Conservation (phyloP, 2,888 invertebrate species). For the Mechanitis mazaeus region DNA sequence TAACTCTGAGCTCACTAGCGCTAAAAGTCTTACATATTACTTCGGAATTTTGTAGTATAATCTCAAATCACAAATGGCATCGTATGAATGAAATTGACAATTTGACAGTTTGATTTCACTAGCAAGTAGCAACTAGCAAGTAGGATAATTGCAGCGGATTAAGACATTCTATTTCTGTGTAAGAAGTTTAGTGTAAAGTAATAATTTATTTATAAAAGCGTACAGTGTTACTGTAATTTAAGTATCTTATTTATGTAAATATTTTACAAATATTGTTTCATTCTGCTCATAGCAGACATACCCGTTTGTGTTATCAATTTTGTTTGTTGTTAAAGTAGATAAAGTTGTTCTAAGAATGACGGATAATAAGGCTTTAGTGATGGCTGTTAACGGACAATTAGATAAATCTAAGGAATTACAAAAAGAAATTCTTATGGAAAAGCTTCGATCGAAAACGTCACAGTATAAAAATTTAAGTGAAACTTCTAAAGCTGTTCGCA, state of each 20-base stretch:
- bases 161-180: slow-evolving; percentile 8
- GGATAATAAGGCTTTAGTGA: slow-evolving; percentile 52
- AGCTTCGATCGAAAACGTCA: slow-evolving; percentile 87
- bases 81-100: slow-evolving; percentile 47
- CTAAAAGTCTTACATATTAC: slow-evolving; percentile 1
- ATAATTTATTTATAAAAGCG: slow-evolving; percentile 9
- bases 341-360: slow-evolving; percentile 44
- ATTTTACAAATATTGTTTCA: not conserved
- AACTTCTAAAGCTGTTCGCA: slow-evolving; percentile 90
- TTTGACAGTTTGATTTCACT: slow-evolving; percentile 42
- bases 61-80: slow-evolving; percentile 55
- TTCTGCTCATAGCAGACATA: not conserved
- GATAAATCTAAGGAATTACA: slow-evolving; percentile 77
- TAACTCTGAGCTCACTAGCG: not conserved
- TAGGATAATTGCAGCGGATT: slow-evolving; percentile 20
- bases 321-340: slow-evolving; percentile 36
- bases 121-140: slow-evolving; percentile 11
- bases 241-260: slow-evolving; percentile 5
- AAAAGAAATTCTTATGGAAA: slow-evolving; percentile 93
- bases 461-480: slow-evolving; percentile 90
- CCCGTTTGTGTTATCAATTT: slow-evolving; percentile 32
- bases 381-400: slow-evolving; percentile 54
- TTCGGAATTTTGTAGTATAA: slow-evolving; percentile 28
- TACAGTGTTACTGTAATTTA: slow-evolving; percentile 10
- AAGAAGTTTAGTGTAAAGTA: slow-evolving; percentile 10